A percentile compares a stretch with the other conserved stretches of the same genome.
phyloP scores from a whole-genome alignment of 2,797 vertebrate genomes.

The Ctenopoma multispine region DNA sequence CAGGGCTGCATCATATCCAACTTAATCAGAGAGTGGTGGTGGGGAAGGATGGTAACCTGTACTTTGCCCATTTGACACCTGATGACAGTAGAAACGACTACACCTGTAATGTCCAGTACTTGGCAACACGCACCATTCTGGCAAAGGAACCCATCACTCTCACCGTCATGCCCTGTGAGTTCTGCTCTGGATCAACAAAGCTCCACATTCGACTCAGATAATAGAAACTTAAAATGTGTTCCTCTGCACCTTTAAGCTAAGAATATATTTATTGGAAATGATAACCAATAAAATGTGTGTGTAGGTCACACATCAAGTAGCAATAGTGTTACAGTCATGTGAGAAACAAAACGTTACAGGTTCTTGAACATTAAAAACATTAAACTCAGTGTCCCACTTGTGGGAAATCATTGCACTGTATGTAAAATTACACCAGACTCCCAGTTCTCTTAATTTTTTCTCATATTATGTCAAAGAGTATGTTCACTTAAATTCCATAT shows the following conservation, averaged over 20 bases:
- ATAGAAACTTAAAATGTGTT: neutral
- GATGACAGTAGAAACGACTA: slow-evolving; percentile 89
- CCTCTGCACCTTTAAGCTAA: neutral
- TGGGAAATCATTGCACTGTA: no score
- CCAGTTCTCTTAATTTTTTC: neutral
- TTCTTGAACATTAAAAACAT: neutral
- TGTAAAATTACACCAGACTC: neutral
- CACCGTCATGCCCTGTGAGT: slow-evolving; percentile 88
- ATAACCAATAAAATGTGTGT: neutral
- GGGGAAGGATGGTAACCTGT: slow-evolving; percentile 92
- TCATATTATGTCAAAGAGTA: neutral
- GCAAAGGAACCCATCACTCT: slow-evolving; percentile 91
- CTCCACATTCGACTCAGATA: neutral
- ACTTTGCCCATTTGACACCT: slow-evolving; percentile 88
- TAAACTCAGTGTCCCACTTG: no score
- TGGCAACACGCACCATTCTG: slow-evolving; percentile 89
- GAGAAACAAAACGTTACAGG: neutral
- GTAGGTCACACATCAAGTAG: no score
- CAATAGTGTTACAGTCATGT: neutral
- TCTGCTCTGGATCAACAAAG: slow-evolving; percentile 9
- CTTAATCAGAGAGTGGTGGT: slow-evolving; percentile 89
- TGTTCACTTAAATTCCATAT: neutral
- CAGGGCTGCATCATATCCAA: slow-evolving; percentile 87
- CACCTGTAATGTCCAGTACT: slow-evolving; percentile 92
- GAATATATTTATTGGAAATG: neutral